Percentiles rank a stretch among this genome's conserved stretches.
Evolutionary conservation across 2,113 vertebrate genomes (phyloP).

Genomic region (Uropsilus gracilis): DNA sequence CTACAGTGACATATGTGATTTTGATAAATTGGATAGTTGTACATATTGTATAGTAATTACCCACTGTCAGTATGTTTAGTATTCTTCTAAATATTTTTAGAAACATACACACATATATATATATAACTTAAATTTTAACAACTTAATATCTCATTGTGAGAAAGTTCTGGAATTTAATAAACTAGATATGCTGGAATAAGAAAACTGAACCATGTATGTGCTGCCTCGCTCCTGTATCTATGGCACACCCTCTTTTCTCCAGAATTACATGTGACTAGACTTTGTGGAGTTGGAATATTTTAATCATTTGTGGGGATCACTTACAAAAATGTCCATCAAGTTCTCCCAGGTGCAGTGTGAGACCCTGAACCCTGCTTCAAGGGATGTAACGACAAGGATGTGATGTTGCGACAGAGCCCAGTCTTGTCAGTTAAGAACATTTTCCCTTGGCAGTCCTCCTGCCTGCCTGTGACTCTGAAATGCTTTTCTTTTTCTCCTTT

Average conservation of each 20-base stretch:
- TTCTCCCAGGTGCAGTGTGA: not conserved
- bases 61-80: not conserved
- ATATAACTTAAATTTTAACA: not conserved
- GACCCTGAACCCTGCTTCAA: not conserved
- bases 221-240: not conserved
- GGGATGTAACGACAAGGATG: not conserved
- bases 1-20: not conserved
- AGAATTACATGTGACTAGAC: not conserved
- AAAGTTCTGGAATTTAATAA: not conserved
- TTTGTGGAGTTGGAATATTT: slow-evolving; percentile 1
- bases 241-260: not conserved
- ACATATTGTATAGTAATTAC: too few relatives aligned
- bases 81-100: not conserved
- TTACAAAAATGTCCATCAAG: not conserved
- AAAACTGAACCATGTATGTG: not conserved
- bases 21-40: not conserved
- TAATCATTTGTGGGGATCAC: not conserved
- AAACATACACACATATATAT: too few relatives aligned
- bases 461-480: too few relatives aligned
- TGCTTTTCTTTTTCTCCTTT: too few relatives aligned
- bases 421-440: not conserved
- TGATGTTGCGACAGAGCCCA: not conserved
- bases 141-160: not conserved
- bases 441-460: too few relatives aligned
- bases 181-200: not conserved